phyloP scores from a whole-genome alignment of 2,797 vertebrate species.

The Pogonophryne albipinna region DNA sequence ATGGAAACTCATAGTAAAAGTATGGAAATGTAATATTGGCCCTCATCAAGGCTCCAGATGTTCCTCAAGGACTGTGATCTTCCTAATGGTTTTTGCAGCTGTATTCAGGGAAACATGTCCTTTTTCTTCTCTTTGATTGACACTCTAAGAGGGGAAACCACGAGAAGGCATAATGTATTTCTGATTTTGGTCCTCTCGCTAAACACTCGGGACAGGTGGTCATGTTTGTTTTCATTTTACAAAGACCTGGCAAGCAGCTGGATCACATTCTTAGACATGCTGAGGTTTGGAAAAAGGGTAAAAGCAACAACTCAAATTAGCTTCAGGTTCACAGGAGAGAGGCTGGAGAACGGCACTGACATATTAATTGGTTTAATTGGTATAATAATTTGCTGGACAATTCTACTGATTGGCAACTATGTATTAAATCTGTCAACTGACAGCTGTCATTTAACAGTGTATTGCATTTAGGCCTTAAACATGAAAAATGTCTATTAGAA shows the following conservation, averaged over 20 bases:
- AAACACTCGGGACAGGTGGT: constrained; percentile 55
- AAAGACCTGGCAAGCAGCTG: constrained; percentile 1
- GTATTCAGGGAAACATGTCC: constrained; percentile 28
- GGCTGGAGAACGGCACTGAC: constrained; percentile 30
- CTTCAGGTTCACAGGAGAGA: constrained; percentile 29
- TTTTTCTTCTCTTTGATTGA: constrained; percentile 36
- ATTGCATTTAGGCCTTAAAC: background rate
- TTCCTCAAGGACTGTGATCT: constrained; percentile 36
- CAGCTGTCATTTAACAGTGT: constrained; percentile 1
- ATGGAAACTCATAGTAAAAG: background rate
- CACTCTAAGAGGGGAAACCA: constrained; percentile 16
- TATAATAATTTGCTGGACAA: constrained; percentile 7
- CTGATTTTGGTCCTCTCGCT: constrained; percentile 10
- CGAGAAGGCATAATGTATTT: constrained; percentile 1
- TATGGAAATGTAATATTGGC: constrained; percentile 17
- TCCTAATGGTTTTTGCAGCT: constrained; percentile 39
- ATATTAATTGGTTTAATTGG: constrained; percentile 25
- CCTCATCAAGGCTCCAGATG: constrained; percentile 47
- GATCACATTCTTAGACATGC: constrained; percentile 33
- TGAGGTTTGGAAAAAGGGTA: constrained; percentile 53
- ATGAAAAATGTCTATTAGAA: background rate
- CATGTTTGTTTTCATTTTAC: constrained; percentile 60
- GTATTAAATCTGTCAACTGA: background rate
- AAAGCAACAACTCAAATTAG: constrained; percentile 48
- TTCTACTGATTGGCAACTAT: constrained; percentile 1